Evolutionary conservation across 1,140 invertebrate species (phyloP).

Genomic region (Gonioctena quinquepunctata): DNA sequence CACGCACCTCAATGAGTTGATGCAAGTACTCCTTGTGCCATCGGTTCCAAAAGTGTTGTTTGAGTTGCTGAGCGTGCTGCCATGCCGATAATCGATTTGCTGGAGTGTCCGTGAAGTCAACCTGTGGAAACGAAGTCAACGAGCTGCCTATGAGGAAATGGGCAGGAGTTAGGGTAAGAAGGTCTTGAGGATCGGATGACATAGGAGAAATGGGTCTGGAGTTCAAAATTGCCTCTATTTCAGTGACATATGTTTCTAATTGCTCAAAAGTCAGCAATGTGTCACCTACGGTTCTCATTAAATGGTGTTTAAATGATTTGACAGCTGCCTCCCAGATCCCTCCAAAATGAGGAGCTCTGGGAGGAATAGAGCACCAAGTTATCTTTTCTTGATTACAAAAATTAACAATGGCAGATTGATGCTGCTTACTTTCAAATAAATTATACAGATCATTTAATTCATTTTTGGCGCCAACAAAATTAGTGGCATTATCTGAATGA

Average conservation of each 20-base stretch:
- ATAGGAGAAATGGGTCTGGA: constrained; percentile 43
- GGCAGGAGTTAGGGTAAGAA: constrained; percentile 31
- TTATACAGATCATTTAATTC: constrained; percentile 16
- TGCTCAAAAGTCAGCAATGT: constrained; percentile 30
- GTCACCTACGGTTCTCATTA: constrained; percentile 38
- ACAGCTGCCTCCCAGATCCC: constrained; percentile 56
- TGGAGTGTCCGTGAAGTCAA: neutral
- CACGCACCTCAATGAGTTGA: constrained; percentile 29
- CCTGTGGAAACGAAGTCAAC: constrained; percentile 23
- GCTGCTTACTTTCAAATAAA: neutral
- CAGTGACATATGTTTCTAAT: constrained; percentile 25
- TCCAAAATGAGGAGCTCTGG: constrained; percentile 54
- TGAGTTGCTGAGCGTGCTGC: constrained; percentile 34
- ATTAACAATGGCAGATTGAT: neutral
- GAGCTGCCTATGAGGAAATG: constrained; percentile 52
- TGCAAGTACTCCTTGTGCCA: constrained; percentile 51
- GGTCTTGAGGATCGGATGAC: constrained; percentile 40
- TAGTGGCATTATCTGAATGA: constrained; percentile 28
- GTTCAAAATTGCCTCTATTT: constrained; percentile 42
- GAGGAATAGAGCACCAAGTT: constrained; percentile 57
- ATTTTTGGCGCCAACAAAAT: constrained; percentile 20
- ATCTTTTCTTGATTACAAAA: no score
- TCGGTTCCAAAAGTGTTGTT: constrained; percentile 46
- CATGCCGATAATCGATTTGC: constrained; percentile 36
- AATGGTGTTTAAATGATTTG: constrained; percentile 52